Evolutionary conservation across 2,113 vertebrate genomes (phyloP), one percentile per base, ranked within the genome.

Genomic region (Colistium nudipinnis): DNA sequence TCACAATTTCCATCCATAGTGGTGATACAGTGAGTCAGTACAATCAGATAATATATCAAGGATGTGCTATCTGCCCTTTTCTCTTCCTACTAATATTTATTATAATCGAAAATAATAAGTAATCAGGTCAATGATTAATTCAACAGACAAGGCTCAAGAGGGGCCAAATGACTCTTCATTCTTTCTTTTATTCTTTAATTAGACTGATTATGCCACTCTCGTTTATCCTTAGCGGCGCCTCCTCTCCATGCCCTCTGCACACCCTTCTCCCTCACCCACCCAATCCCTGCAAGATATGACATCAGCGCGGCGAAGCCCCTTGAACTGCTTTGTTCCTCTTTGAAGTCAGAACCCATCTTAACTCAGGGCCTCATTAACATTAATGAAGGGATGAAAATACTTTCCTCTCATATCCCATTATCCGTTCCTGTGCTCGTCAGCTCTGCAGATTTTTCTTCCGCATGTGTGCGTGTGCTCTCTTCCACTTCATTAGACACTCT

Each of bases 311-410:
- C 2, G 33, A 63, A 49, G 60, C 41, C 79, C 60, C 74, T 6
- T 16, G 62, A 75, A 70, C 72, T 33, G 45, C 47, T 67, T 55
- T 30, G 24, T 28, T 72, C 59, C 49, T 60, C 71, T 85, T 76
- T 85, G 77, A 83, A 83, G 80, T 84, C 70, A 24, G 59, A 55
- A 36, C 12, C 39, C 3, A 59, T 71, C 19, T 48, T 52, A 38
- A 68, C 54, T 78, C 27, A 0, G 35, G 72, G 48, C 30, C 39
- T 85, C 73, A 82, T 85, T 85, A 83, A 78, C 73, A 76, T 87
- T 83, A 81, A 87, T 85, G 78, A 83, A 62, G 66, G 39, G 74
- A 81, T 81, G 62, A 62, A 82, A 80, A 82, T 84, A 70, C 74
- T 82, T 70, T 78, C 59, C n/a, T 74, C 48, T 72, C 63, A 74